phyloP scores from a whole-genome alignment of 1,140 invertebrate species.

The Euwallacea fornicatus region DNA sequence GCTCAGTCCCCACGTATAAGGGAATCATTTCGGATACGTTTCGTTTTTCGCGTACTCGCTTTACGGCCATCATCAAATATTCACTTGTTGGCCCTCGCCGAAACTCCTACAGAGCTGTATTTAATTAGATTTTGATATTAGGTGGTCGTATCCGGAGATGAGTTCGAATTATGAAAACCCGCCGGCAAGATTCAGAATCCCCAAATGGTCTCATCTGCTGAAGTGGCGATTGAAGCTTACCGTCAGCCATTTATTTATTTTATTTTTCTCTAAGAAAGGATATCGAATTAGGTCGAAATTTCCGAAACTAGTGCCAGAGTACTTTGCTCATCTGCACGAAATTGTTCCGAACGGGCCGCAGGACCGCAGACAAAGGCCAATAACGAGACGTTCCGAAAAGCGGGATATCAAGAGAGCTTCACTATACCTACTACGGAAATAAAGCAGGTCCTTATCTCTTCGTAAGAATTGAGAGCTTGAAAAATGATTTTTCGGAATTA shows the following conservation, averaged over 20 bases:
- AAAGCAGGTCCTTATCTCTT: background rate
- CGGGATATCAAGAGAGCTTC: background rate
- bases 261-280: too few relatives aligned
- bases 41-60: slow-evolving; percentile 17
- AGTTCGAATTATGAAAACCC: background rate
- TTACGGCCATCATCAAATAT: slow-evolving; percentile 17
- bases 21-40: slow-evolving; percentile 9
- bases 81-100: slow-evolving; percentile 4
- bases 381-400: background rate
- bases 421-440: background rate
- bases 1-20: slow-evolving; percentile 20
- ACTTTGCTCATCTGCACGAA: too few relatives aligned
- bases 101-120: background rate
- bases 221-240: too few relatives aligned
- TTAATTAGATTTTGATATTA: background rate
- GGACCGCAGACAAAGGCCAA: background rate
- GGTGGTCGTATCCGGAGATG: background rate
- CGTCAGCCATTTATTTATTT: too few relatives aligned
- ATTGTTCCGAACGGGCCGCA: background rate
- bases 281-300: too few relatives aligned
- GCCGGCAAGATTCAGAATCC: background rate
- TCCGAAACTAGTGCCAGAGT: too few relatives aligned
- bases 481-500: slow-evolving; percentile 12
- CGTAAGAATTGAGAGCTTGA: background rate
- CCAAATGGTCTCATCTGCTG: too few relatives aligned